Evolutionary conservation across 2,888 invertebrate genomes (phyloP), one percentile per base, ranked within the genome.

Genomic region (Dynastes grantii): DNA sequence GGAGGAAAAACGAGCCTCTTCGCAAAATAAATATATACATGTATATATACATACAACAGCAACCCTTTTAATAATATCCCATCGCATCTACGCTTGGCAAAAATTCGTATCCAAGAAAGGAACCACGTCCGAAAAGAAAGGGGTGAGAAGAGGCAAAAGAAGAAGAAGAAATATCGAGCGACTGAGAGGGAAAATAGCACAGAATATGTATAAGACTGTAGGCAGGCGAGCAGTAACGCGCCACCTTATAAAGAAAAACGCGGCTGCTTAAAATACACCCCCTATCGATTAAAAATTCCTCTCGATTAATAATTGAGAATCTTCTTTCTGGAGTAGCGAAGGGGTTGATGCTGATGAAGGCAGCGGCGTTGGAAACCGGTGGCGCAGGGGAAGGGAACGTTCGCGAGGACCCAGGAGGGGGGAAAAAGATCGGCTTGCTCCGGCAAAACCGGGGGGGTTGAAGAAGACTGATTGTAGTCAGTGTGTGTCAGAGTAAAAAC

Each of bases 401-500:
- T 79, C 71, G 76, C 79, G 80, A 79, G 79, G 80, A 78, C 79
- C 80, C 79, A 37, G 77, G 45, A 37, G 32, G 80, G 75, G 65
- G 55, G n/a, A 53, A 53, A 45, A 45, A 81, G 81, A 82, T 78
- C 80, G 79, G 61, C 73, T 45, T 58, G 58, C 53, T 73, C 73
- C 61, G 73, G 58, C 73, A 45, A 61, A 73, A 73, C 40, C 73
- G 81, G 84, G 83, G 80, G 83, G 78, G 83, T 83, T 86, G 86
- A 86, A 86, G 87, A 87, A 86, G 87, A 87, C 88, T 88, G 88
- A 88, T 88, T 88, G 88, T 88, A 87, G 87, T 88, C 87, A 87
- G 88, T 88, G 86, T 88, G 87, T 89, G 87, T 88, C 85, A 86
- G 88, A 86, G 87, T 87, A 87, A 87, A 88, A 88, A 88, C 87